Evolutionary conservation across 1,140 invertebrate genomes (phyloP).

Genomic region (Parapsyche elsis): DNA sequence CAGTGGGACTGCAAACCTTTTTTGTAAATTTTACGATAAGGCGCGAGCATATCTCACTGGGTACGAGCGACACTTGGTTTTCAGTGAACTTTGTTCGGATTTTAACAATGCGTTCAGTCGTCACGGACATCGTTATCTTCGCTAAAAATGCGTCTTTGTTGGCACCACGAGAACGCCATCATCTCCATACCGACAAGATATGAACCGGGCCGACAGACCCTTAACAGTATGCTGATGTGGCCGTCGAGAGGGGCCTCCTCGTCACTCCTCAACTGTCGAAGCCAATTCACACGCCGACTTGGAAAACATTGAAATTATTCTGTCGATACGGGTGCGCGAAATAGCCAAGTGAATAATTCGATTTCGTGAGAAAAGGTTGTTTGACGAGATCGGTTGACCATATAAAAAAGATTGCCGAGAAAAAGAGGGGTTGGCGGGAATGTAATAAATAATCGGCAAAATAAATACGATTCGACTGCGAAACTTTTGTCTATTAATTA

Average conservation of each 20-base stretch:
- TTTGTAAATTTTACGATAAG: neutral
- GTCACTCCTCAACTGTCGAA: constrained; percentile 21
- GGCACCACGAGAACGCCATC: constrained; percentile 15
- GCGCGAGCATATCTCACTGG: neutral
- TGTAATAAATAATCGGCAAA: constrained; percentile 1
- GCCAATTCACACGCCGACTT: constrained; percentile 31
- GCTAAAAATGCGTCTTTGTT: constrained; percentile 26
- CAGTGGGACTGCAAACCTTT: neutral
- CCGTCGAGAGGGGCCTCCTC: constrained; percentile 36
- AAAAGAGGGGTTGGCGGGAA: neutral
- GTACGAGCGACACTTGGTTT: neutral
- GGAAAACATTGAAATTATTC: neutral
- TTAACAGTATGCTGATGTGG: constrained; percentile 55
- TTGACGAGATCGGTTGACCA: no score
- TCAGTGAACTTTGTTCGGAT: constrained; percentile 13
- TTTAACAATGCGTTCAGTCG: constrained; percentile 1
- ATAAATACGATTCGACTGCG: constrained; percentile 1
- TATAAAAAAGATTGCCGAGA: no score
- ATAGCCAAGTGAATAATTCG: no score
- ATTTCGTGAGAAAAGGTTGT: no score
- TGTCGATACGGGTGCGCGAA: neutral
- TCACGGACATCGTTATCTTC: constrained; percentile 17
- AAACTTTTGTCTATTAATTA: constrained; percentile 8
- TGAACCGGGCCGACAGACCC: constrained; percentile 38
- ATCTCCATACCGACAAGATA: constrained; percentile 44